Conservation (phyloP, 2,113 vertebrate species). For the Mus spicilegus region DNA sequence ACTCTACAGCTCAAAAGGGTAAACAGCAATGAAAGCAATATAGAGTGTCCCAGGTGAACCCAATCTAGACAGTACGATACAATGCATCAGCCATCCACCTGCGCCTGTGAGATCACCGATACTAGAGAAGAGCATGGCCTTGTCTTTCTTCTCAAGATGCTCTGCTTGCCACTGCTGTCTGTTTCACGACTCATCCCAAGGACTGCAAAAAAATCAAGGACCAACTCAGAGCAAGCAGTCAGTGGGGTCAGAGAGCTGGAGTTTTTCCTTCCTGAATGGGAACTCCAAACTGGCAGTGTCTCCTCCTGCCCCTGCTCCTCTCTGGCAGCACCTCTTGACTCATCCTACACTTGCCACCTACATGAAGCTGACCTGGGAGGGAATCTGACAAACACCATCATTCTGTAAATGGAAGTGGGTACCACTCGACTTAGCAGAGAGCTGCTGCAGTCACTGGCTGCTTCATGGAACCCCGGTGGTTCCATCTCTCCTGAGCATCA, state of each 20-base stretch:
- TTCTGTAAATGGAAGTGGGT: neutral
- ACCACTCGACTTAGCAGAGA: neutral
- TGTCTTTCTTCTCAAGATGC: neutral
- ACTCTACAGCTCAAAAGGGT: neutral
- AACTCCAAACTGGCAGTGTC: neutral
- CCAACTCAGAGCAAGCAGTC: neutral
- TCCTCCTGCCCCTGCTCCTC: neutral
- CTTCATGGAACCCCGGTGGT: neutral
- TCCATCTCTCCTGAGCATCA: neutral
- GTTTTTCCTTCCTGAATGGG: neutral
- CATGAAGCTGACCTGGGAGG: neutral
- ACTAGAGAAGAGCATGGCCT: neutral
- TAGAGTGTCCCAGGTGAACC: conserved; percentile 1
- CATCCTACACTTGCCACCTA: neutral
- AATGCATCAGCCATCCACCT: neutral
- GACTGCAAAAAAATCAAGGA: neutral
- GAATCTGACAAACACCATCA: neutral
- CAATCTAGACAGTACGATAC: neutral
- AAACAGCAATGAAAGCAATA: conserved; percentile 24
- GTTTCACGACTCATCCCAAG: neutral
- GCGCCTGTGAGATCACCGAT: neutral
- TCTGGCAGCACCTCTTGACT: neutral
- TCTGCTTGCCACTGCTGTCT: neutral
- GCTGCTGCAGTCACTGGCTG: neutral
- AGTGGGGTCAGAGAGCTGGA: neutral